Percentiles rank a stretch among this genome's conserved stretches.
Evolutionary conservation across 2,113 vertebrate genomes (phyloP).

Genomic region (Syrrhaptes paradoxus): DNA sequence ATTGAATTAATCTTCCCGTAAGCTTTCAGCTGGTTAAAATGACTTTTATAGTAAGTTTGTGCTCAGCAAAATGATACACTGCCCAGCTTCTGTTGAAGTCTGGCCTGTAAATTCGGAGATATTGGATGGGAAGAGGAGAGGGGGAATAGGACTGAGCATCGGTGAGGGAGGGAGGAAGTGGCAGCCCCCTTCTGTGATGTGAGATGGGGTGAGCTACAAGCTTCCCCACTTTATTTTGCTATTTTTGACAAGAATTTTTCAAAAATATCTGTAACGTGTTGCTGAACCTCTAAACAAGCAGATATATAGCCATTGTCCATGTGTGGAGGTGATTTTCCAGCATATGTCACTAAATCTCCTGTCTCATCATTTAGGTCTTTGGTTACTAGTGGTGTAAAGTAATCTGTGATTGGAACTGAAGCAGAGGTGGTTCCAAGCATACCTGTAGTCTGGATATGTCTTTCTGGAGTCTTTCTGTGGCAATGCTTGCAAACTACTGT

Average conservation of each 20-base stretch:
- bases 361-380: background rate
- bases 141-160: background rate
- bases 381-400: background rate
- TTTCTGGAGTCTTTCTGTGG: background rate
- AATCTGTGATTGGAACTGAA: background rate
- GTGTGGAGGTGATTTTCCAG: background rate
- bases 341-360: background rate
- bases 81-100: background rate
- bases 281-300: background rate
- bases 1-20: background rate
- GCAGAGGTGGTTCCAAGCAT: background rate
- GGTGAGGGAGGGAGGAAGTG: background rate
- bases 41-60: background rate
- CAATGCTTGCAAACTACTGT: background rate
- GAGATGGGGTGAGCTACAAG: no score
- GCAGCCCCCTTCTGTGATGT: background rate
- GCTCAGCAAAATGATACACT: background rate
- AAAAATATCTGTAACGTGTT: background rate
- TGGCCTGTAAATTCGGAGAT: background rate
- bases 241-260: background rate
- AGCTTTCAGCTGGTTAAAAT: background rate
- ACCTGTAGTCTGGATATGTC: background rate
- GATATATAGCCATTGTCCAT: no score
- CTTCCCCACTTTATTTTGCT: background rate
- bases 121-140: background rate